Percentiles rank a stretch among this genome's conserved stretches.
These are phyloP conservation scores for Melanerpes formicivorus DNA, from an alignment of 2,113 vertebrate species.

Conservation along the genomic window DNA sequence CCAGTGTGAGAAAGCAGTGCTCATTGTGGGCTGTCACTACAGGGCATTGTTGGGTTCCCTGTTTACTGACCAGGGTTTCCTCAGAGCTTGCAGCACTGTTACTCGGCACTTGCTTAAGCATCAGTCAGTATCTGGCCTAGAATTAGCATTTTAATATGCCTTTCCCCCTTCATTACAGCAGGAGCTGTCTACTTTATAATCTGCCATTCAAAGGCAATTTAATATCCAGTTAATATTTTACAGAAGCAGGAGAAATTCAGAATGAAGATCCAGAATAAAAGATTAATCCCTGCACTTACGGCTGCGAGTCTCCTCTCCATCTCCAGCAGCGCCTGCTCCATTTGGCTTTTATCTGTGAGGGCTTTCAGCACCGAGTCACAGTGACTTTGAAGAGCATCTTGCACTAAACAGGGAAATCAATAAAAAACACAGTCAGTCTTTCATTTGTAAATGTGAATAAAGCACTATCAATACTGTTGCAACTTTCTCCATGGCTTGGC, in stretches of 20 bases:
- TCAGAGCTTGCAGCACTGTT: neutral
- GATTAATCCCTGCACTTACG: constrained; percentile 69
- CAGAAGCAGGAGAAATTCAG: constrained; percentile 23
- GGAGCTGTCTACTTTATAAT: constrained; percentile 1
- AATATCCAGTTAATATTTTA: constrained; percentile 57
- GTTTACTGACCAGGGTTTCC: neutral
- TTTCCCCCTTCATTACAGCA: neutral
- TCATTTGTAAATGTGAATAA: constrained; percentile 61
- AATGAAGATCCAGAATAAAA: neutral
- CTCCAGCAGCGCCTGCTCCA: constrained; percentile 71
- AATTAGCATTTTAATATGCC: constrained; percentile 45
- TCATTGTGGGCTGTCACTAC: neutral
- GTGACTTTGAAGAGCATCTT: constrained; percentile 69
- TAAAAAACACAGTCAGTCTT: constrained; percentile 40
- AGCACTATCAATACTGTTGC: neutral
- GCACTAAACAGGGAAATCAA: constrained; percentile 73
- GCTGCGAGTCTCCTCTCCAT: constrained; percentile 66
- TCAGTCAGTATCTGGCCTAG: neutral
- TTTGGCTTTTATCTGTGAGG: constrained; percentile 66
- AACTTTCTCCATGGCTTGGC: neutral
- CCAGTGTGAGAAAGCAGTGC: neutral
- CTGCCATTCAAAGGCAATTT: neutral
- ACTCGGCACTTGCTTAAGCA: neutral
- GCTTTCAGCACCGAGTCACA: constrained; percentile 61
- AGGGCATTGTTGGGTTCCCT: neutral